Evolutionary conservation across 2,113 vertebrate species (phyloP).

Genomic region (Epinephelus cyanopodus): DNA sequence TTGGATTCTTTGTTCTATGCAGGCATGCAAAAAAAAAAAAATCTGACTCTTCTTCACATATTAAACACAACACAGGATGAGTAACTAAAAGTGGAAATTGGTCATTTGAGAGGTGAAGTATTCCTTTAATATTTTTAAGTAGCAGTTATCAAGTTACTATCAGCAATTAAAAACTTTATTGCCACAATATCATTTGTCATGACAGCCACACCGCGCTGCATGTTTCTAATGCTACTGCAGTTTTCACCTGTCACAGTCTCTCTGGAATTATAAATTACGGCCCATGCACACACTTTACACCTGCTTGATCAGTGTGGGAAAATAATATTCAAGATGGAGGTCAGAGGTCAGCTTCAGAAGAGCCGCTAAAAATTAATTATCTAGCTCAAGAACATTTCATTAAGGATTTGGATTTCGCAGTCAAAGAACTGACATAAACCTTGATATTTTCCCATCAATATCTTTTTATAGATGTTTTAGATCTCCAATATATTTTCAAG

Average conservation of each 20-base stretch:
- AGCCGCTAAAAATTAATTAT: background rate
- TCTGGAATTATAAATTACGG: background rate
- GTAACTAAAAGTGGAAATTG: too few relatives aligned
- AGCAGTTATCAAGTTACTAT: background rate
- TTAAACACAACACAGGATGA: too few relatives aligned
- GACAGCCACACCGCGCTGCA: background rate
- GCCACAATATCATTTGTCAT: background rate
- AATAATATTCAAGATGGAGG: conserved; percentile 5
- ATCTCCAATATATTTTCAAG: background rate
- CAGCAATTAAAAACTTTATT: background rate
- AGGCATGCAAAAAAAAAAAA: too few relatives aligned
- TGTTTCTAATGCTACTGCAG: background rate
- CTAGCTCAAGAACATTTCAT: conserved; percentile 13
- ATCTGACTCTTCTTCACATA: too few relatives aligned
- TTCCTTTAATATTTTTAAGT: background rate
- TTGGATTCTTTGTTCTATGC: too few relatives aligned
- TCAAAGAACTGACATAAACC: background rate
- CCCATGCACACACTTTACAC: background rate
- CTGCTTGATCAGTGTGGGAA: conserved; percentile 27
- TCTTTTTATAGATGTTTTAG: background rate
- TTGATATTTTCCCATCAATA: background rate
- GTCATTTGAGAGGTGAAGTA: too few relatives aligned
- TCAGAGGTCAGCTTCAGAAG: conserved; percentile 6
- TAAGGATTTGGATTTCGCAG: background rate
- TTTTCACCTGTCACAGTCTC: background rate